These are phyloP conservation scores for Drosophila longiperda DNA, from an alignment of 2,888 invertebrate genomes.

Conservation along the genomic window DNA sequence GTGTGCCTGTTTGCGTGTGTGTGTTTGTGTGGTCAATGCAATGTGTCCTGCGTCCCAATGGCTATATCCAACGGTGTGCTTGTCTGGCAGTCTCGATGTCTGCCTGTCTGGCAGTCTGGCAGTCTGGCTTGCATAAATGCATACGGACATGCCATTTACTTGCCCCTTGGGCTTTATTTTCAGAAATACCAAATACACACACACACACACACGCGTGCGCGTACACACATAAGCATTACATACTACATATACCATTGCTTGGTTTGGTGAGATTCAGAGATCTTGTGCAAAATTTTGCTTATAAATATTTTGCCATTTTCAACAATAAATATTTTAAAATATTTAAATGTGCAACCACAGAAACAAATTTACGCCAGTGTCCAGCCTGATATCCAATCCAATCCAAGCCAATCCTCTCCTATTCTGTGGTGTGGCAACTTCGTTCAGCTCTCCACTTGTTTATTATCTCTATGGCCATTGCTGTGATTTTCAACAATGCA, in stretches of 20 bases:
- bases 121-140: slow-evolving; percentile 51
- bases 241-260: slow-evolving; percentile 17
- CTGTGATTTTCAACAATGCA: slow-evolving; percentile 72
- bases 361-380: slow-evolving; percentile 41
- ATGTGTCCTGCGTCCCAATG: slow-evolving; percentile 32
- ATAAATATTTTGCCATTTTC: slow-evolving; percentile 73
- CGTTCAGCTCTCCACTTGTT: slow-evolving; percentile 41
- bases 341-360: slow-evolving; percentile 66
- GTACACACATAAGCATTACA: slow-evolving; percentile 15
- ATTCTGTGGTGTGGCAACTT: slow-evolving; percentile 24
- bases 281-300: slow-evolving; percentile 65
- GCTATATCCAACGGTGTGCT: slow-evolving; percentile 24
- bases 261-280: slow-evolving; percentile 12
- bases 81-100: slow-evolving; percentile 13
- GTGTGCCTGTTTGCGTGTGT: slow-evolving; percentile 22
- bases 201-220: slow-evolving; percentile 11
- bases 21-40: slow-evolving; percentile 27
- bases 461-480: slow-evolving; percentile 69
- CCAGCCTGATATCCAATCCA: slow-evolving; percentile 11
- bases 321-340: slow-evolving; percentile 73
- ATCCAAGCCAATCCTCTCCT: neutral
- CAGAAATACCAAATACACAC: slow-evolving; percentile 59
- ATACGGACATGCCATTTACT: slow-evolving; percentile 53
- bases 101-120: slow-evolving; percentile 16
- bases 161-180: slow-evolving; percentile 56